Evolutionary conservation across 2,797 vertebrate genomes (phyloP).

Genomic region (Ispidina lecontei): DNA sequence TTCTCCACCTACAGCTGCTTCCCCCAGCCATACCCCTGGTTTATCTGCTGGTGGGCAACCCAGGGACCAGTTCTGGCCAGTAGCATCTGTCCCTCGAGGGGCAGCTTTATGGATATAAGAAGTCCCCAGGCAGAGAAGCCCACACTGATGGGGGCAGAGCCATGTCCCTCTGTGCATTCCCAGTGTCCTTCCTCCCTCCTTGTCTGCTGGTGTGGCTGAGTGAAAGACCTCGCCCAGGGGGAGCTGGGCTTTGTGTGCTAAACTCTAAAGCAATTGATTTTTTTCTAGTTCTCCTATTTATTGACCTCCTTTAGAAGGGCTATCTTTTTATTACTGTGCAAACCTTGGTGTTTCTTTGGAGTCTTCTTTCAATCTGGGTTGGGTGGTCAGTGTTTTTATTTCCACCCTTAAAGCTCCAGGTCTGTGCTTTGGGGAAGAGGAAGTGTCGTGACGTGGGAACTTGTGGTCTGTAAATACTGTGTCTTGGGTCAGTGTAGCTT

Average conservation of each 20-base stretch:
- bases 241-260: constrained; percentile 53
- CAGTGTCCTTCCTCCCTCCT: not conserved
- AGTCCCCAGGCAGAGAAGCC: not conserved
- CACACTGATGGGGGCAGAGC: not conserved
- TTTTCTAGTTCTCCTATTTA: constrained; percentile 82
- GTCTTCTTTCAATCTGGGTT: not conserved
- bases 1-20: not conserved
- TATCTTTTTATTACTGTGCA: constrained; percentile 80
- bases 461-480: constrained; percentile 76
- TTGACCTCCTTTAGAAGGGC: constrained; percentile 82
- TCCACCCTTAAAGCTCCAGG: constrained; percentile 43
- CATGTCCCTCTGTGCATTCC: not conserved
- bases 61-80: not conserved
- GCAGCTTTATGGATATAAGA: not conserved
- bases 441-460: constrained; percentile 38
- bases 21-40: not conserved
- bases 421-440: constrained; percentile 36
- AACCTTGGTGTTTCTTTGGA: constrained; percentile 55
- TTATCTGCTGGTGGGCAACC: not conserved
- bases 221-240: not conserved
- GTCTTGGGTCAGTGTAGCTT: constrained; percentile 53
- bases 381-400: constrained; percentile 11
- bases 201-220: not conserved
- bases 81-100: not conserved
- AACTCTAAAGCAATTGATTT: constrained; percentile 79